phyloP scores from a whole-genome alignment of 2,888 invertebrate species.

The Trachelus tabidus region DNA sequence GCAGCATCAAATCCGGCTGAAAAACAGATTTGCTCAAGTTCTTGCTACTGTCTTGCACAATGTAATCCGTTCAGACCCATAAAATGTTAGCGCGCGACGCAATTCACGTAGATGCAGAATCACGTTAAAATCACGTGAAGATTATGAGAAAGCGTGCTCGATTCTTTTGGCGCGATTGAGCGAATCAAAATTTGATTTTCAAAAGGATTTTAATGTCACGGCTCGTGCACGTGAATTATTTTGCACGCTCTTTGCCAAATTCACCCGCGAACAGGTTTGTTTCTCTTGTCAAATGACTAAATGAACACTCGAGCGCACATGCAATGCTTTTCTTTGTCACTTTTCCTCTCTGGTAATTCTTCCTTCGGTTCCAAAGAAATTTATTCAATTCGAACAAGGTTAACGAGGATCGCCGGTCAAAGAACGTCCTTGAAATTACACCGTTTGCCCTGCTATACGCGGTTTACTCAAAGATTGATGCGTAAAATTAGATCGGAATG shows the following conservation, averaged over 20 bases:
- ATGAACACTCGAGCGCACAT: neutral
- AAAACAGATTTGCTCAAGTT: neutral
- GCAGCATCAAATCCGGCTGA: neutral
- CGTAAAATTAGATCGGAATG: constrained; percentile 34
- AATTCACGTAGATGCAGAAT: neutral
- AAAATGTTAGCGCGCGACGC: neutral
- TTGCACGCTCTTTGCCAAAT: neutral
- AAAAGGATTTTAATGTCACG: neutral
- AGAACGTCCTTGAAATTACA: neutral
- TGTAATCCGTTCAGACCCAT: neutral
- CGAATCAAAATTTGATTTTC: neutral
- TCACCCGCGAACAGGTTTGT: neutral
- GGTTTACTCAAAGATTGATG: neutral
- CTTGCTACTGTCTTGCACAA: neutral
- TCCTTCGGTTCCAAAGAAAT: neutral
- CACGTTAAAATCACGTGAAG: neutral
- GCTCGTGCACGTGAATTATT: neutral
- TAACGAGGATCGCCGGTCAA: neutral
- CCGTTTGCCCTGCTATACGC: neutral
- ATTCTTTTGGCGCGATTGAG: neutral
- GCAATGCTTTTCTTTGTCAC: neutral
- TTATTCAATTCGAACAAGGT: neutral
- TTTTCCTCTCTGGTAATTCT: neutral
- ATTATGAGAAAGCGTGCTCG: neutral
- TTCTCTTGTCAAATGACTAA: neutral